Base-by-base conservation (phyloP, 2,888 invertebrate species). In the Drosophila borborema region DNA sequence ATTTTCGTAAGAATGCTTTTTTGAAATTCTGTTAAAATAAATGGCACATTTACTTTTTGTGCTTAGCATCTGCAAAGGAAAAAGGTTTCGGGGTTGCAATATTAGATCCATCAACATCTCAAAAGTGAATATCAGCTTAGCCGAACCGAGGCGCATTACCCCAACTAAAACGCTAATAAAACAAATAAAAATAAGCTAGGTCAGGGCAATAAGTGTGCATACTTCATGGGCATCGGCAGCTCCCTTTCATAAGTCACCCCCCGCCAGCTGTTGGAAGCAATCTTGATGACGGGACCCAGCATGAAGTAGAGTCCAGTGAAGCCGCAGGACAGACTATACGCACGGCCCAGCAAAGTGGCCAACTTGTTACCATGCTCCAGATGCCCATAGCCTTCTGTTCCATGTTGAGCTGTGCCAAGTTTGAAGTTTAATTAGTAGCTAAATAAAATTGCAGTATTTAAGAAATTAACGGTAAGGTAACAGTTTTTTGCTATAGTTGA, bases 171-270 rank as follows among this genome's bases (percentile, higher is more conserved):
- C 12, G 16, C 28, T 12, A 5, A 9, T 62, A 41, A n/a, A 51
- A 16, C 16, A 28, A 51, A 31, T 12, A 14, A n/a, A 23, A 3
- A 49, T 12, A 10, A 54, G 9, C 46, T 36, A 23, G 48, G 18
- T 28, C 34, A 2, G 9, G 48, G 18, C 6, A 12, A 48, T 34
- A 40, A 40, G 10, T 38, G 2, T 18, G 49, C 77, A 71, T 63
- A 92, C 92, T 88, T 91, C 92, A 92, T 90, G 12, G 91, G 90
- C 91, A 92, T 92, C 12, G 92, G 92, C 18, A 91, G 48, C 34
- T 92, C 92, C 20, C 80, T 56, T 0, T 74, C 38, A 12, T 83
- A 62, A 1, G 55, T 31, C 3, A 81, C 66, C 1, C 80, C 62
- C 0, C 59, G 70, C 56, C 86, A 64, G 16, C 66, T 64, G 6